Evolutionary conservation across 2,797 vertebrate genomes (phyloP).

Genomic region (Lithobates sylvaticus): DNA sequence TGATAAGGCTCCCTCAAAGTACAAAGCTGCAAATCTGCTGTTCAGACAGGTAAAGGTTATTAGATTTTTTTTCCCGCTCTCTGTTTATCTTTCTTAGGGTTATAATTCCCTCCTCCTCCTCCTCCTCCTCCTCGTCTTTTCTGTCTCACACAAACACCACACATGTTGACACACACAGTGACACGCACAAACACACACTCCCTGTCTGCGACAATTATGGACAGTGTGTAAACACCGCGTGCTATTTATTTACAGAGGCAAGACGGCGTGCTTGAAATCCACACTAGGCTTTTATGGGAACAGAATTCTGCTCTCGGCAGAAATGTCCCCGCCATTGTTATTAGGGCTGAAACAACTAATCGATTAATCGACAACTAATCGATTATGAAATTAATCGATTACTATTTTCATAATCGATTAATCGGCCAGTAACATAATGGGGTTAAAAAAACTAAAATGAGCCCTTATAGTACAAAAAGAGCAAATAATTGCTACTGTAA

Average conservation of each 20-base stretch:
- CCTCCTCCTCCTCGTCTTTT: not conserved
- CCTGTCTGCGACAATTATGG: constrained; percentile 28
- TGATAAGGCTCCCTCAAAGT: too few relatives aligned
- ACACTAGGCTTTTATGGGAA: not conserved
- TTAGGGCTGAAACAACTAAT: too few relatives aligned
- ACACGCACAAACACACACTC: constrained; percentile 23
- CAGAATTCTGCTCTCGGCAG: not conserved
- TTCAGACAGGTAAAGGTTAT: not conserved
- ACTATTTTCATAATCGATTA: too few relatives aligned
- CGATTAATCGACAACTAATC: too few relatives aligned
- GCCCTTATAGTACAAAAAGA: too few relatives aligned
- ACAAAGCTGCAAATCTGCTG: too few relatives aligned
- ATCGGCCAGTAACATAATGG: too few relatives aligned
- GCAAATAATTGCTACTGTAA: too few relatives aligned
- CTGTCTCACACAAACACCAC: not conserved
- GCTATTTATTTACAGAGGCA: constrained; percentile 38
- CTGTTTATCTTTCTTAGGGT: too few relatives aligned
- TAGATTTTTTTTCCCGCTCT: not conserved
- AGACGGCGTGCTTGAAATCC: constrained; percentile 5
- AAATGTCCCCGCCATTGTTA: not conserved
- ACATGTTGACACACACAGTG: not conserved
- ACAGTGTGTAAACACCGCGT: constrained; percentile 24
- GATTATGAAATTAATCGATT: too few relatives aligned
- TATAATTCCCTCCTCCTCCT: not conserved
- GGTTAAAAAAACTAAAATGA: too few relatives aligned